A percentile compares a stretch with the other conserved stretches of the same genome.
Evolutionary conservation across 35 echinoderm and acorn worm genomes (phyloP).

Genomic region (Lytechinus variegatus): DNA sequence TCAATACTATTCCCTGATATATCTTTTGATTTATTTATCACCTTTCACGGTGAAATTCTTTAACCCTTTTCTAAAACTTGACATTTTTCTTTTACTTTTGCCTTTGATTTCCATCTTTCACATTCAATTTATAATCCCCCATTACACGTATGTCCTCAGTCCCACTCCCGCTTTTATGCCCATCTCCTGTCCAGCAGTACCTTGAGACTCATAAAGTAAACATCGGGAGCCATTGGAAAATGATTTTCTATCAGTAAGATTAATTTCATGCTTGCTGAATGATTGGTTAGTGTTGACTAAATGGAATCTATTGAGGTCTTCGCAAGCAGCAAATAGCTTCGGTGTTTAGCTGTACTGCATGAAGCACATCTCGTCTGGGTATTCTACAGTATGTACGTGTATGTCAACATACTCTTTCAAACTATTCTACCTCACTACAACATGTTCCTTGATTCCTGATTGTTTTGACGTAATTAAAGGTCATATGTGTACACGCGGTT

Average conservation of each 20-base stretch:
- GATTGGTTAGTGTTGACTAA: conserved; percentile 32
- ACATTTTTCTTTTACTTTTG: not conserved
- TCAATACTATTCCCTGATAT: not conserved
- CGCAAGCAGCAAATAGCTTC: not conserved
- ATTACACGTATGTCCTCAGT: not conserved
- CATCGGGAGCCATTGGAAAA: conserved; percentile 5
- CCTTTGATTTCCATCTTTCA: not conserved
- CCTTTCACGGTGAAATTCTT: not conserved
- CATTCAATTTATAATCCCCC: not conserved
- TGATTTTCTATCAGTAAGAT: conserved; percentile 38
- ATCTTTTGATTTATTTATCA: not conserved
- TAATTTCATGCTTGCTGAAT: conserved; percentile 45
- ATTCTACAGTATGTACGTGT: not conserved
- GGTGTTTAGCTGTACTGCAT: not conserved
- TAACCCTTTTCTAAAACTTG: not conserved
- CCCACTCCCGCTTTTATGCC: not conserved
- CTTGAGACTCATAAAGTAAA: conserved; percentile 34
- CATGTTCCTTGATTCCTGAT: not conserved
- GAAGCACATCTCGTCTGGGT: not conserved
- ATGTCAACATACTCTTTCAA: not conserved
- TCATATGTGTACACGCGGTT: not conserved
- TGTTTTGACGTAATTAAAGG: not conserved
- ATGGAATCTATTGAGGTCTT: not conserved
- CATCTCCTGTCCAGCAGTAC: not conserved
- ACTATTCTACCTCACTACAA: not conserved